Evolutionary conservation across 1,140 invertebrate species (phyloP).

Genomic region (Maniola jurtina): DNA sequence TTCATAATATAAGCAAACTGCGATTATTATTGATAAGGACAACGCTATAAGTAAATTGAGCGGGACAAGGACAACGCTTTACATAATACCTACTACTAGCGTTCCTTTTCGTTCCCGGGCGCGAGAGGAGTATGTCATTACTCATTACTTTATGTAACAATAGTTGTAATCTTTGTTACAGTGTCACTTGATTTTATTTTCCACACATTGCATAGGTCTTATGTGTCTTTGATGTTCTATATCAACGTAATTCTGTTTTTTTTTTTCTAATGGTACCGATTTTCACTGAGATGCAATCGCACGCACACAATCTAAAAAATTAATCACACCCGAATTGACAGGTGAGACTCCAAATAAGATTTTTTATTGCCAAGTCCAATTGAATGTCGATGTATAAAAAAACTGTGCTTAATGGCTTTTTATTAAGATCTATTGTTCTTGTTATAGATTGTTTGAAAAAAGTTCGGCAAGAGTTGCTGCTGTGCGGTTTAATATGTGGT

Average conservation of each 20-base stretch:
- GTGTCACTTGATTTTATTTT: too few species aligned
- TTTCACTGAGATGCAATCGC: conserved; percentile 2
- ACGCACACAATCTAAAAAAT: conserved; percentile 6
- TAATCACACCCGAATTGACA: conserved; percentile 1
- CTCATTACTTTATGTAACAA: too few species aligned
- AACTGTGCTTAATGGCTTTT: conserved; percentile 1
- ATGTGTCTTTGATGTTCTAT: background rate
- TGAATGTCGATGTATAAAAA: conserved; percentile 2
- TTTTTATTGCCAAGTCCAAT: conserved; percentile 1
- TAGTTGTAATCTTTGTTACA: too few species aligned
- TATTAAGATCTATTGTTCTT: conserved; percentile 7
- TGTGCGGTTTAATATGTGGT: background rate
- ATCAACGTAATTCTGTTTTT: background rate
- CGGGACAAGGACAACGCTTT: too few species aligned
- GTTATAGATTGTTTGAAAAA: conserved; percentile 1
- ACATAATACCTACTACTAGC: too few species aligned
- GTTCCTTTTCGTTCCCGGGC: too few species aligned
- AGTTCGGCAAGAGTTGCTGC: background rate
- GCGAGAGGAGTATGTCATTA: too few species aligned
- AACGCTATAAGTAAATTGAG: too few species aligned
- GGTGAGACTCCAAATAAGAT: conserved; percentile 1
- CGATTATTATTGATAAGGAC: too few species aligned
- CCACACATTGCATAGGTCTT: background rate
- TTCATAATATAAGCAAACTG: too few species aligned
- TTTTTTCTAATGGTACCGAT: background rate